phyloP scores from a whole-genome alignment of 2,888 invertebrate species.

The Drosophila multiciliata region DNA sequence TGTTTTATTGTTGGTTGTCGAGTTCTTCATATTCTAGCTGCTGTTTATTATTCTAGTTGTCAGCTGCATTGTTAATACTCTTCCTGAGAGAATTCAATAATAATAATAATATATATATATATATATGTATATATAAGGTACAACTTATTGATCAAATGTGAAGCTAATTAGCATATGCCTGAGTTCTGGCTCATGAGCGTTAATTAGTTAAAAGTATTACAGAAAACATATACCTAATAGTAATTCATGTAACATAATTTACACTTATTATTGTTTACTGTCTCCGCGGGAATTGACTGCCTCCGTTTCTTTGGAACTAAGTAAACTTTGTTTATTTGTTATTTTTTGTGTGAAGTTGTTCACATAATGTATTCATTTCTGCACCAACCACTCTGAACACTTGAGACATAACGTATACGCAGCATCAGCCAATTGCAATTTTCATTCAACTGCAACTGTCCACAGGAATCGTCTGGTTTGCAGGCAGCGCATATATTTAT shows the following conservation, averaged over 20 bases:
- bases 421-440: slow-evolving; percentile 23
- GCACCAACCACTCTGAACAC: not conserved
- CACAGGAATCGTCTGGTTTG: slow-evolving; percentile 69
- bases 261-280: not conserved
- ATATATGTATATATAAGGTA: too few relatives aligned
- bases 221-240: not conserved
- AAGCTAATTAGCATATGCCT: not conserved
- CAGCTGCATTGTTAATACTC: slow-evolving; percentile 14
- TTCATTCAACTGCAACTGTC: slow-evolving; percentile 59
- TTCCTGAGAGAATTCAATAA: not conserved
- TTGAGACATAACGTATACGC: slow-evolving; percentile 53
- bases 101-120: not conserved
- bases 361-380: not conserved
- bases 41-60: slow-evolving; percentile 7
- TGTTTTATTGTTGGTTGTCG: slow-evolving; percentile 14
- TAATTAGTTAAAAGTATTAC: not conserved
- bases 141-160: not conserved
- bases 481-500: slow-evolving; percentile 54
- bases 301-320: slow-evolving; percentile 13
- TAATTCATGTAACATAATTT: not conserved
- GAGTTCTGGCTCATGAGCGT: not conserved
- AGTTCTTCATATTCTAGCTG: not conserved
- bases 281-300: slow-evolving; percentile 6
- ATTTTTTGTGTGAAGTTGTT: slow-evolving; percentile 24
- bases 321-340: slow-evolving; percentile 24